Base-by-base conservation (phyloP, 1,140 invertebrate genomes). In the Drosophila tani region DNA sequence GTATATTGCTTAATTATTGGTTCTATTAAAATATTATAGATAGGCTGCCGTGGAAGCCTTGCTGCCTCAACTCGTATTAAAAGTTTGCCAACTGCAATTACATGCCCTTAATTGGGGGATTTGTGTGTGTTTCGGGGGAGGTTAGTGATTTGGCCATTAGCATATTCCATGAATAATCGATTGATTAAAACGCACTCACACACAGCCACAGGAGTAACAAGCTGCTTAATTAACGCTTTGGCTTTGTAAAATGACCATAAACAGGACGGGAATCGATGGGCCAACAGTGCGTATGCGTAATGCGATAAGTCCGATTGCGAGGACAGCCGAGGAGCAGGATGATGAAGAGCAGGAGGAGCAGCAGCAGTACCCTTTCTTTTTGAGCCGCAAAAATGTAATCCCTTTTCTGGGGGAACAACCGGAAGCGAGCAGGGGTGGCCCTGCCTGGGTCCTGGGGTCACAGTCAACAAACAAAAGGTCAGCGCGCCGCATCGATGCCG, bases 211-310 rank as follows among this genome's bases (percentile, higher is more conserved):
- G n/a, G 27, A 12, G 51, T 17, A 21, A 43, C 63, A 56, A n/a
- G 35, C 19, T 8, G 47, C 76, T 40, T 57, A 57, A 73, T 51
- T 64, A 71, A 71, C n/a, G 69, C 46, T 71, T 59, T 73, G 66
- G 69, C 53, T 29, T 49, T 73, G 69, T 43, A 73, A 73, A 70
- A 50, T 14, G 51, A 35, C 51, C 51, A 41, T 73, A 68, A 69
- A 49, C 27, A 47, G 29, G 15, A 21, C 9, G 9, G 29, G 27
- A 47, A 68, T 47, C 56, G 32, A 47, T 38, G 35, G 40, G 19
- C 21, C 50, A 45, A 53, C 69, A 32, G 53, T 62, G 83, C 76
- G 71, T 86, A 80, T 87, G 55, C 62, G 83, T 71, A 82, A 77
- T 70, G 76, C 57, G 59, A 63, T 85, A 82, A 87, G 50, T 62